Evolutionary conservation across 2,888 invertebrate genomes (phyloP), one percentile per base, ranked within the genome.

Genomic region (Andricus quercusramuli): DNA sequence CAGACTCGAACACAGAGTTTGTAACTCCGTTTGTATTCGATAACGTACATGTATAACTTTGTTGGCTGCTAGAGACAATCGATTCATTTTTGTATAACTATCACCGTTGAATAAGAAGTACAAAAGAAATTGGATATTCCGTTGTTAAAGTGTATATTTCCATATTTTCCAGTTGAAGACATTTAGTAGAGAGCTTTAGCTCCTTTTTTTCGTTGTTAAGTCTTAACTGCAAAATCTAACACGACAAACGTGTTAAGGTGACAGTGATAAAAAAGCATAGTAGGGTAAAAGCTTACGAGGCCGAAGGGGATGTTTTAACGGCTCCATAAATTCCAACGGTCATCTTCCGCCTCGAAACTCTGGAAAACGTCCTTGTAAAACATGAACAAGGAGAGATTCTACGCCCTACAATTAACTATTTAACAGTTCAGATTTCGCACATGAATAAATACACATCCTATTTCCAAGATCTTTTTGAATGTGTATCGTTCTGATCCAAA

Each of bases 311-410:
- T 85, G 86, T 86, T 90, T 91, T 91, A 90, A 91, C 89, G 87
- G 87, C 86, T 78, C 87, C 87, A 89, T 91, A 91, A 91, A 91
- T 90, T 90, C 86, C 87, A 84, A 83, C 87, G 90, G 91, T 91
- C 91, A 91, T 91, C 90, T 91, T 91, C 88, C 88, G 83, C 86
- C 88, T 88, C 85, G 88, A 84, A 89, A 86, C 85, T 83, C 83
- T 81, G 85, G 86, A 89, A 90, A 90, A 86, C 89, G 87, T 88
- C 83, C 85, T 89, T 88, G 83, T 84, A 82, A 85, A 85, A 87
- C 85, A 87, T 77, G 82, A 88, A 85, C 83, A 83, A 84, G 77
- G 79, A 83, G 79, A 83, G 83, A 84, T 84, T 80, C 80, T 79
- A 78, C 83, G 83, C 83, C 83, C 84, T 85, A 83, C 89, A 87